Evolutionary conservation across 2,113 vertebrate species (phyloP).

Genomic region (Spheniscus mendiculus): DNA sequence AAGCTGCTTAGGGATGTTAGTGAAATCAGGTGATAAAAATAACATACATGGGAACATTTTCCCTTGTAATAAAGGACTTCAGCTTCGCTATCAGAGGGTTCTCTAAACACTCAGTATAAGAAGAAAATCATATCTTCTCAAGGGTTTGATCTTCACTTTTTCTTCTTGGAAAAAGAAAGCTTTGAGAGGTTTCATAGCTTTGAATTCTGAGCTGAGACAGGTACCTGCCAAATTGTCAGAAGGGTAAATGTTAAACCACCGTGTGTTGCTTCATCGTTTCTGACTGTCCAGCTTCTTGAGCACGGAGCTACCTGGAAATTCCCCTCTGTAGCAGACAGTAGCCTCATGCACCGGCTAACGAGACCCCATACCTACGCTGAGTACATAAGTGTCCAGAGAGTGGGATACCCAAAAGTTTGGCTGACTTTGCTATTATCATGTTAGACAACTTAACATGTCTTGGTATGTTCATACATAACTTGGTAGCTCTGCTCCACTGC

Average conservation of each 20-base stretch:
- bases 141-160: background rate
- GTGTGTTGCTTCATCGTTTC: background rate
- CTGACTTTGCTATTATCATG: background rate
- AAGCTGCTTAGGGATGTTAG: background rate
- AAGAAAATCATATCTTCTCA: background rate
- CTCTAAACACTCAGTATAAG: background rate
- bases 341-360: background rate
- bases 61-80: background rate
- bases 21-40: background rate
- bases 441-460: background rate
- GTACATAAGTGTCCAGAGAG: background rate
- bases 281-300: background rate
- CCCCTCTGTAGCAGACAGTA: background rate
- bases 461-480: background rate
- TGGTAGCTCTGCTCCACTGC: conserved; percentile 10
- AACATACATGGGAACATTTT: background rate
- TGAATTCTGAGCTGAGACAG: background rate
- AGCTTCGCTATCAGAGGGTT: background rate
- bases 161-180: background rate
- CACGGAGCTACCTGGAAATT: background rate
- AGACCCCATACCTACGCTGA: background rate
- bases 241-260: background rate
- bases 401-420: background rate
- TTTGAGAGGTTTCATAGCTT: background rate
- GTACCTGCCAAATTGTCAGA: background rate